Percentiles rank a stretch among this genome's conserved stretches.
Evolutionary conservation across 2,797 vertebrate species (phyloP).

Genomic region (Epinephelus coioides): DNA sequence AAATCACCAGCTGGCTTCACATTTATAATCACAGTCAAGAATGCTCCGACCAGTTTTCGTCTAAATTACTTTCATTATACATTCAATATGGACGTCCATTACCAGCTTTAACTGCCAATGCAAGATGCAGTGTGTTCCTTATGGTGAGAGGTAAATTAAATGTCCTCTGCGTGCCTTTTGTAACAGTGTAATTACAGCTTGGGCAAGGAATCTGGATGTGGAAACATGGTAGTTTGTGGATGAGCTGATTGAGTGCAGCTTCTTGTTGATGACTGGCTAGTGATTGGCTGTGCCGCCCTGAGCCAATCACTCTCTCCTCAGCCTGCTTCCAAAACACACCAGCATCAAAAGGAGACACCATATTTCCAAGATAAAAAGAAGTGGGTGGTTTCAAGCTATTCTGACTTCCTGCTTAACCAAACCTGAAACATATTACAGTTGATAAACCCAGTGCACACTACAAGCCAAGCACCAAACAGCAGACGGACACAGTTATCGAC

Average conservation of each 20-base stretch:
- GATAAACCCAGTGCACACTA: background rate
- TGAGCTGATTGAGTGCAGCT: background rate
- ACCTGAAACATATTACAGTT: background rate
- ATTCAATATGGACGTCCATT: conserved; percentile 4
- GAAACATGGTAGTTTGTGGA: background rate
- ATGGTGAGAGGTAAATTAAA: background rate
- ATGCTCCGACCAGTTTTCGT: background rate
- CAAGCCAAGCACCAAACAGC: background rate
- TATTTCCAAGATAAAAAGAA: background rate
- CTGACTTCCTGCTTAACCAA: background rate
- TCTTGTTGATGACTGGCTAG: background rate
- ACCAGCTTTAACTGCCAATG: background rate
- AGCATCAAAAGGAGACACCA: background rate
- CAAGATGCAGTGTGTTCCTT: background rate
- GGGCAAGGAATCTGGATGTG: too few relatives aligned
- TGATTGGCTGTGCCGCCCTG: background rate
- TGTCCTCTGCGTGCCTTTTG: background rate
- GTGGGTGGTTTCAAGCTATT: background rate
- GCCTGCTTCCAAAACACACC: background rate
- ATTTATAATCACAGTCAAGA: conserved; percentile 1
- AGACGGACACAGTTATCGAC: too few relatives aligned
- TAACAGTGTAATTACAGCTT: background rate
- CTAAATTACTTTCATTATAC: background rate
- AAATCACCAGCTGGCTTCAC: background rate
- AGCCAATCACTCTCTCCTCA: background rate